phyloP scores from a whole-genome alignment of 2,888 invertebrate species.

The Abrostola triplasia region DNA sequence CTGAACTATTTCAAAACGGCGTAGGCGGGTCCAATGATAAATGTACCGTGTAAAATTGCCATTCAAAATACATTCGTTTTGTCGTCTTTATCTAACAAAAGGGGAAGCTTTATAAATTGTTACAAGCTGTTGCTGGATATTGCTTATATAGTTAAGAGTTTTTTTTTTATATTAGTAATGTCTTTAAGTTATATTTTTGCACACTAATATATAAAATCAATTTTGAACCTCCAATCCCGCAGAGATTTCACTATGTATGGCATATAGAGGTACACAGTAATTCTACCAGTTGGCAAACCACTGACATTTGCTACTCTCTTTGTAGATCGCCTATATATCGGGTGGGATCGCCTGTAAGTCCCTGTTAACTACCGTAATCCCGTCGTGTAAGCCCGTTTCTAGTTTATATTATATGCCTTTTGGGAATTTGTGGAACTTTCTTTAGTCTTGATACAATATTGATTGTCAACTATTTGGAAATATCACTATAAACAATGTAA shows the following conservation, averaged over 20 bases:
- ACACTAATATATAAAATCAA: background rate
- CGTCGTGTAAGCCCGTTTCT: constrained; percentile 56
- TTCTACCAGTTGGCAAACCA: constrained; percentile 71
- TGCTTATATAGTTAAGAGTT: constrained; percentile 12
- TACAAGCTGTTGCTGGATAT: constrained; percentile 40
- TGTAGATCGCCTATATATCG: constrained; percentile 63
- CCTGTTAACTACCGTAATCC: constrained; percentile 75
- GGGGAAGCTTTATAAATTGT: constrained; percentile 41
- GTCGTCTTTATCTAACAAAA: constrained; percentile 42
- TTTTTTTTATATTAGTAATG: background rate
- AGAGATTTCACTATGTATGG: constrained; percentile 34
- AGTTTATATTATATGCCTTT: constrained; percentile 56
- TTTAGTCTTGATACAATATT: constrained; percentile 23
- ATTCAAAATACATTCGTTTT: constrained; percentile 42
- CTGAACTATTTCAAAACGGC: constrained; percentile 8
- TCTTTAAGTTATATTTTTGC: background rate
- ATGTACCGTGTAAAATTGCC: constrained; percentile 41
- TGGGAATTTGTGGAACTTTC: constrained; percentile 35
- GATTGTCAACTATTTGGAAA: constrained; percentile 17
- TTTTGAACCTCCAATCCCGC: constrained; percentile 3
- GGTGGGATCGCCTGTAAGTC: constrained; percentile 66
- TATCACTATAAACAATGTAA: background rate
- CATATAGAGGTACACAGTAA: constrained; percentile 65
- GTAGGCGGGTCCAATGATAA: constrained; percentile 23
- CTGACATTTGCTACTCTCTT: constrained; percentile 71